These are phyloP conservation scores for Astyanax mexicanus DNA, from an alignment of 2,797 vertebrate genomes.

Conservation along the genomic window DNA sequence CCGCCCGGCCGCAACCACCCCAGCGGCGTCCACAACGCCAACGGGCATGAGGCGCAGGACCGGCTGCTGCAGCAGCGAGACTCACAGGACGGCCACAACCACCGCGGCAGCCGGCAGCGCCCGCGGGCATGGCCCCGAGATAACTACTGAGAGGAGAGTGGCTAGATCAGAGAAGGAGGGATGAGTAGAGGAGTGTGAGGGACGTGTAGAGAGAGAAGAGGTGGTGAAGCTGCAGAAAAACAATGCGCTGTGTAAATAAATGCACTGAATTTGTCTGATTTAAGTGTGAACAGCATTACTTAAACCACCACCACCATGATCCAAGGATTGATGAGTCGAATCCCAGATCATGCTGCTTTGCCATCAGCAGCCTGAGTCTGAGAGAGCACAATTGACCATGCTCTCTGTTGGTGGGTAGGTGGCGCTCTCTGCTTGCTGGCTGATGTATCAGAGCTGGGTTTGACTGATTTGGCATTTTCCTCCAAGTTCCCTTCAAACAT, in stretches of 20 bases:
- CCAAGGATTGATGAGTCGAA: too few relatives aligned
- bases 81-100: conserved; percentile 87
- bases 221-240: conserved; percentile 3
- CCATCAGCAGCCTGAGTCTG: too few relatives aligned
- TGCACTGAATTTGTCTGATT: background rate
- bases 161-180: background rate
- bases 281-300: background rate
- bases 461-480: too few relatives aligned
- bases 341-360: too few relatives aligned
- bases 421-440: too few relatives aligned
- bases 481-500: too few relatives aligned
- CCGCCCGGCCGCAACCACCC: conserved; percentile 87
- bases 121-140: conserved; percentile 93
- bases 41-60: conserved; percentile 89
- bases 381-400: too few relatives aligned
- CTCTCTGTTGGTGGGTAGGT: too few relatives aligned
- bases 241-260: background rate
- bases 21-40: conserved; percentile 83
- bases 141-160: conserved; percentile 82
- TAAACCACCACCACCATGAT: too few relatives aligned
- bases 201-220: background rate
- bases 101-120: conserved; percentile 92
- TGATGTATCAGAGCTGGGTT: too few relatives aligned
- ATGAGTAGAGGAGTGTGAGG: background rate
- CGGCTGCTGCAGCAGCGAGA: conserved; percentile 85